A percentile compares a stretch with the other conserved stretches of the same genome.
Conservation (phyloP, 1,140 invertebrate genomes). For the Papilio aristodemus region DNA sequence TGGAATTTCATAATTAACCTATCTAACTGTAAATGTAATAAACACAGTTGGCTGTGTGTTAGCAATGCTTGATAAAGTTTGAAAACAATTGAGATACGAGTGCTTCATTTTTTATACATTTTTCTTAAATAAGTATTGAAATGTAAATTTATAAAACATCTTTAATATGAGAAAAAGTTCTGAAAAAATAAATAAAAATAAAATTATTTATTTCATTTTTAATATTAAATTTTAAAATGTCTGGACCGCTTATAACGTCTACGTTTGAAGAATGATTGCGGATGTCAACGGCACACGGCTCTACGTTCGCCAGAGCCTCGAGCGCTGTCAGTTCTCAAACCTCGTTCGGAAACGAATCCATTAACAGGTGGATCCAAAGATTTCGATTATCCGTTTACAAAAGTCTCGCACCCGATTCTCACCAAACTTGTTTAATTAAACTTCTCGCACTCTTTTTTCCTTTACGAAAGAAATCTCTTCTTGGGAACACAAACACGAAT, state of each 20-base stretch:
- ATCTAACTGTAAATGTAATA: no score
- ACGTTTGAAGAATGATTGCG: conserved; percentile 47
- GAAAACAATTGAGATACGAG: no score
- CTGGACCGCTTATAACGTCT: conserved; percentile 64
- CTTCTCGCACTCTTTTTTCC: conserved; percentile 77
- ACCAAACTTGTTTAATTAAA: conserved; percentile 78
- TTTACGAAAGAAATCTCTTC: conserved; percentile 70
- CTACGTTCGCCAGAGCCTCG: conserved; percentile 41
- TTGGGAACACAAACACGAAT: conserved; percentile 50
- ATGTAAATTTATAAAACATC: no score
- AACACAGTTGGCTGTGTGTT: no score
- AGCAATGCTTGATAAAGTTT: no score
- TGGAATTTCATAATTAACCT: no score
- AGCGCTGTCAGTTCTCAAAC: conserved; percentile 40
- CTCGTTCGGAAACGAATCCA: conserved; percentile 42
- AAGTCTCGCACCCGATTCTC: conserved; percentile 70
- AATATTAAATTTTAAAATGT: background rate
- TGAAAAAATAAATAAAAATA: no score
- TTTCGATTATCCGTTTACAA: conserved; percentile 75
- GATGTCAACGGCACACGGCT: conserved; percentile 57
- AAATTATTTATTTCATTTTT: background rate
- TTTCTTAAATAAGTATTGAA: no score
- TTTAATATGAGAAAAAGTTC: no score
- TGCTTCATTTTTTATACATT: no score
- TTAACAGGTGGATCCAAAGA: conserved; percentile 66